phyloP scores from a whole-genome alignment of 2,113 vertebrate genomes.

The Chaetura pelagica region DNA sequence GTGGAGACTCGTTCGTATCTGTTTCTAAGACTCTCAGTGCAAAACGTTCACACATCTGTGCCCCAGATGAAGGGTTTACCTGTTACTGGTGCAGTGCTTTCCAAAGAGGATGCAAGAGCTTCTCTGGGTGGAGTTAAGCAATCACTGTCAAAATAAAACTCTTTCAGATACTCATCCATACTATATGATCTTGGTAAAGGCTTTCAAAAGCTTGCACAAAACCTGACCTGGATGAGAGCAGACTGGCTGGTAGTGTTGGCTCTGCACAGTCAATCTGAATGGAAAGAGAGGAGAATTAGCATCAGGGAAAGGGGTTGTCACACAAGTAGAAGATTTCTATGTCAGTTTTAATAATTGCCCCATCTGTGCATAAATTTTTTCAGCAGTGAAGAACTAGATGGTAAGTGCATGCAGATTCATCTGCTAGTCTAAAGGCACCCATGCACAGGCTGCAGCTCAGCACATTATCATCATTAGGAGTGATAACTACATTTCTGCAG shows the following conservation, averaged over 20 bases:
- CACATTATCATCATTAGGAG: not conserved
- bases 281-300: not conserved
- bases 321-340: fast-evolving
- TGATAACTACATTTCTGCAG: not conserved
- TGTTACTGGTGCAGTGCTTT: not conserved
- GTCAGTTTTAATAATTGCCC: not conserved
- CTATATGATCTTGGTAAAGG: not conserved
- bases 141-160: conserved; percentile 54
- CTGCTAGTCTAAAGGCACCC: not conserved
- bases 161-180: not conserved
- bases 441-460: not conserved
- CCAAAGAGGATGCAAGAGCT: not conserved
- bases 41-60: not conserved
- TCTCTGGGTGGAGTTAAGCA: not conserved
- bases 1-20: not conserved
- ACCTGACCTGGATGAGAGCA: conserved; percentile 64
- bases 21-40: not conserved
- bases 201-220: not conserved
- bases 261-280: conserved; percentile 35
- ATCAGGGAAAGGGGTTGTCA: not conserved
- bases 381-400: not conserved
- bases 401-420: not conserved
- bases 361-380: not conserved
- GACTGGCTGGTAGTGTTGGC: not conserved
- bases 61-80: conserved; percentile 39